Evolutionary conservation across 2,888 invertebrate genomes (phyloP).

Genomic region (Nomada hirtipes): DNA sequence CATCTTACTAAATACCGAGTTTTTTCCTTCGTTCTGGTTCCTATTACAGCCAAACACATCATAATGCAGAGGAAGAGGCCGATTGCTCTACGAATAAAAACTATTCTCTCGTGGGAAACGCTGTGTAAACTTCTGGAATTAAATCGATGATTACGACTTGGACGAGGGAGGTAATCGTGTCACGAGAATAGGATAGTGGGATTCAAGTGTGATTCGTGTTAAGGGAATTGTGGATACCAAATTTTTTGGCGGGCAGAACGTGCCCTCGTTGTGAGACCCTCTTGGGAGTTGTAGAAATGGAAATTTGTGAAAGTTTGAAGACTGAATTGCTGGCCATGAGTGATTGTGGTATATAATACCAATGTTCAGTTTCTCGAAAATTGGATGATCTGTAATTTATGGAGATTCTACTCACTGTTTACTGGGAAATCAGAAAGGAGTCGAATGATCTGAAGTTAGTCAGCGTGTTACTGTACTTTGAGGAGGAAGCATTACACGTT

Average conservation of each 20-base stretch:
- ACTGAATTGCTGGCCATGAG: too few species aligned
- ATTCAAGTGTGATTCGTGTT: constrained; percentile 11
- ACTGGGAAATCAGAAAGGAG: too few species aligned
- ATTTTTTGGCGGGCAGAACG: constrained; percentile 11
- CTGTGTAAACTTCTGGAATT: constrained; percentile 20
- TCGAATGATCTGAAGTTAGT: too few species aligned
- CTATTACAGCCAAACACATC: neutral
- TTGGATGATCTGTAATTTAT: too few species aligned
- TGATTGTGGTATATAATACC: too few species aligned
- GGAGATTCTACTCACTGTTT: too few species aligned
- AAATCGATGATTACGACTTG: constrained; percentile 32
- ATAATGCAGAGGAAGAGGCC: constrained; percentile 1
- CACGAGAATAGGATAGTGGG: constrained; percentile 8
- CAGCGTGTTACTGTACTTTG: too few species aligned
- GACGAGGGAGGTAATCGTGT: constrained; percentile 19
- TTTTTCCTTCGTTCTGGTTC: neutral
- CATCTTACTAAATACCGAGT: too few species aligned
- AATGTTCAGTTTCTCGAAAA: too few species aligned
- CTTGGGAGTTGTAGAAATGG: too few species aligned
- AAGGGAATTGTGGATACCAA: constrained; percentile 8
- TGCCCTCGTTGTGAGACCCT: neutral
- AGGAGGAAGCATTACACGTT: too few species aligned
- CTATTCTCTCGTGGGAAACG: constrained; percentile 7
- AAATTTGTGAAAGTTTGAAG: too few species aligned
- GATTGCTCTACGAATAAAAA: neutral